phyloP scores from a whole-genome alignment of 64 coral and sea anemone genomes.

The Porites australiensis region DNA sequence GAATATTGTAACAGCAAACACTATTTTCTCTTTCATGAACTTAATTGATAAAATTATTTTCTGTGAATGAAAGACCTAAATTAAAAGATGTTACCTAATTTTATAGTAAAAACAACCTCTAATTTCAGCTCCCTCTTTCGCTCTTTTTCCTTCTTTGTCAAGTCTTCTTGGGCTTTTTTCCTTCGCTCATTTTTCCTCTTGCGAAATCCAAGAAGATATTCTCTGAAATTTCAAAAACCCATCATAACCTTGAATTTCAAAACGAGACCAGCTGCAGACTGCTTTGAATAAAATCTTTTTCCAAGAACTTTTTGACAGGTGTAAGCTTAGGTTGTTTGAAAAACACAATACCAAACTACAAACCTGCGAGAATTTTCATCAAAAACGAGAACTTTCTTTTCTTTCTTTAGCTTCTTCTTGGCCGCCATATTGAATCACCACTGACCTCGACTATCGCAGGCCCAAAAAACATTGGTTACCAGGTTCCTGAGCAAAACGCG shows the following conservation, averaged over 20 bases:
- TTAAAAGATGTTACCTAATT: too few species aligned
- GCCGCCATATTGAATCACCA: constrained; percentile 69
- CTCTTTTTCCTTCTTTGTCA: constrained; percentile 68
- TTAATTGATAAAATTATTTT: too few species aligned
- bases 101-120: neutral
- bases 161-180: constrained; percentile 60
- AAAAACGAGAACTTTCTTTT: constrained; percentile 76
- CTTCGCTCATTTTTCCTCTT: constrained; percentile 84
- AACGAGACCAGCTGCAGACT: too few species aligned
- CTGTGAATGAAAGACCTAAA: too few species aligned
- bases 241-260: neutral
- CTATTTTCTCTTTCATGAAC: too few species aligned
- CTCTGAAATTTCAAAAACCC: constrained; percentile 36
- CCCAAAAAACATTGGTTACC: neutral
- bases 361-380: constrained; percentile 82
- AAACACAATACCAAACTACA: neutral
- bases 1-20: too few species aligned
- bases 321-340: neutral
- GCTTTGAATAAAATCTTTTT: neutral
- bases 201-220: constrained; percentile 79
- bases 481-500: neutral
- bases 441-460: neutral
- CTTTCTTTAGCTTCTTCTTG: constrained; percentile 42
- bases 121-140: constrained; percentile 43
- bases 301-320: neutral